Conservation (phyloP, 1,140 invertebrate species). For the Zaprionus gabonicus region DNA sequence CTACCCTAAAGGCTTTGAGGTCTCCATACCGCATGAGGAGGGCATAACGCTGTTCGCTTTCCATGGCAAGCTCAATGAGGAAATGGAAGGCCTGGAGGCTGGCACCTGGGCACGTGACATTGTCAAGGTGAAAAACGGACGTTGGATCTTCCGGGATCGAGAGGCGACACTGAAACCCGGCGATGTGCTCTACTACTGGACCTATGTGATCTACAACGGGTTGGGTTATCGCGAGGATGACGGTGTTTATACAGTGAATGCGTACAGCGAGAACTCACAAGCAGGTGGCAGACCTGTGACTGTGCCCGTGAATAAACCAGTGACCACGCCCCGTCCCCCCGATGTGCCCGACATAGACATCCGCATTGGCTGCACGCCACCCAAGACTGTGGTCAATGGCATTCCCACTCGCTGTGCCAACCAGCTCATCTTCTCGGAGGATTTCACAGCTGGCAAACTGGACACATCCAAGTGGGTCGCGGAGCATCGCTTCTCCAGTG, state of each 20-base stretch:
- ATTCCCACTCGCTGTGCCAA: conserved; percentile 85
- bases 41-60: conserved; percentile 91
- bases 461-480: conserved; percentile 78
- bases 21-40: conserved; percentile 88
- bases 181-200: conserved; percentile 90
- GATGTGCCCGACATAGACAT: conserved; percentile 39
- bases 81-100: conserved; percentile 89
- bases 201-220: conserved; percentile 89
- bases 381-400: conserved; percentile 62
- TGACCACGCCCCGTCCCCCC: conserved; percentile 11
- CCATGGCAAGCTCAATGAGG: conserved; percentile 90
- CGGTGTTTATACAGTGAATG: conserved; percentile 86
- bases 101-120: conserved; percentile 90
- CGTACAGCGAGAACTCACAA: conserved; percentile 54
- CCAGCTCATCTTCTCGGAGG: conserved; percentile 86
- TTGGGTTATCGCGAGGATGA: conserved; percentile 88
- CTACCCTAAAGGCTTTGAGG: conserved; percentile 87
- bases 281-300: background rate
- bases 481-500: conserved; percentile 80
- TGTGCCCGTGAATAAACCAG: background rate
- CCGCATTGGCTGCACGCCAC: conserved; percentile 29
- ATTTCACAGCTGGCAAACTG: conserved; percentile 81
- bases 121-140: conserved; percentile 87
- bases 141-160: conserved; percentile 89
- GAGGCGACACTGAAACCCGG: conserved; percentile 87